Evolutionary conservation across 2,113 vertebrate genomes (phyloP).

Genomic region (Paralichthys olivaceus): DNA sequence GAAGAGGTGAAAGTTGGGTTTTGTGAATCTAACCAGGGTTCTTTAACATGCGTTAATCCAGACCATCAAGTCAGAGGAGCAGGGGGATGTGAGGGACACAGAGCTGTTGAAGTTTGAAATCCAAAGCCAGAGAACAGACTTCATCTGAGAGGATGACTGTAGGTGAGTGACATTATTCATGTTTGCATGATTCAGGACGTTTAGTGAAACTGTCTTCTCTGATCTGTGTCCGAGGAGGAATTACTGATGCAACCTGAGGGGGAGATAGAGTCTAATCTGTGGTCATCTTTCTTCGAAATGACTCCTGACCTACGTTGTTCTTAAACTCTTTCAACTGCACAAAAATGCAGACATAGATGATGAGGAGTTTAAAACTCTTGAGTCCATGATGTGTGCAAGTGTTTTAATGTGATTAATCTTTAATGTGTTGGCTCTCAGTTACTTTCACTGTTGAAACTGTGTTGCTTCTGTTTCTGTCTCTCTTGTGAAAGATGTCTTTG

Average conservation of each 20-base stretch:
- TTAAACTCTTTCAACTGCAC: background rate
- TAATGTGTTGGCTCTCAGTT: too few relatives aligned
- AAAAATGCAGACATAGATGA: background rate
- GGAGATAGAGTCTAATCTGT: slow-evolving; percentile 1
- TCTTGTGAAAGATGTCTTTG: too few relatives aligned
- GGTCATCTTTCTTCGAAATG: background rate
- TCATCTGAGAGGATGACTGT: slow-evolving; percentile 58
- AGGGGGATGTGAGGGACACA: slow-evolving; percentile 42
- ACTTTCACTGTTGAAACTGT: too few relatives aligned
- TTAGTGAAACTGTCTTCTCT: too few relatives aligned
- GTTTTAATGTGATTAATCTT: too few relatives aligned
- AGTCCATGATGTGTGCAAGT: too few relatives aligned
- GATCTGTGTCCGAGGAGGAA: background rate
- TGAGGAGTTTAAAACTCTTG: background rate
- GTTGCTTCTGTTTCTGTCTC: too few relatives aligned
- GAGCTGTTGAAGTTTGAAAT: slow-evolving; percentile 39
- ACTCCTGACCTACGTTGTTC: background rate
- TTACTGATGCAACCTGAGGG: background rate
- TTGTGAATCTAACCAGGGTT: slow-evolving; percentile 11
- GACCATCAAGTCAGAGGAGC: background rate
- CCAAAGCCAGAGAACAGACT: slow-evolving; percentile 17
- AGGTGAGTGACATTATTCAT: slow-evolving; percentile 61
- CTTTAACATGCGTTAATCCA: slow-evolving; percentile 29
- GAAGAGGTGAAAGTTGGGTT: slow-evolving; percentile 63
- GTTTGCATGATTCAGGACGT: background rate